These are phyloP conservation scores for Phymorhynchus buccinoides DNA, from an alignment of 1,140 invertebrate species.

Conservation along the genomic window DNA sequence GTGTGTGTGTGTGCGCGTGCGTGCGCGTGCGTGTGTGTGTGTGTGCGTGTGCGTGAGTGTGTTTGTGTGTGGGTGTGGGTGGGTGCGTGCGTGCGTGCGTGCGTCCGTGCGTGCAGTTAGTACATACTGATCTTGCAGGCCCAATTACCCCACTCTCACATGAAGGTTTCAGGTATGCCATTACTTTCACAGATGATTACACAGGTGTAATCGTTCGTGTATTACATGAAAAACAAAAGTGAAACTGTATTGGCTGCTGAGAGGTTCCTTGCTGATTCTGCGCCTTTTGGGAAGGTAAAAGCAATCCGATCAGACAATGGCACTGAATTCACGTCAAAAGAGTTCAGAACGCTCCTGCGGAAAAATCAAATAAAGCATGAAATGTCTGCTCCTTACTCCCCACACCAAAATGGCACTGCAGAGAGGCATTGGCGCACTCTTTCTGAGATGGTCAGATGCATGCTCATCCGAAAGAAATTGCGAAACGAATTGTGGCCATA, in stretches of 20 bases:
- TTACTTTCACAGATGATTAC: background rate
- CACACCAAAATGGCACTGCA: background rate
- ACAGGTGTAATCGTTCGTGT: background rate
- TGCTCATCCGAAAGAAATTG: background rate
- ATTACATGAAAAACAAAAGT: background rate
- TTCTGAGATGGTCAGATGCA: constrained; percentile 7
- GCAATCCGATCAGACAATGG: constrained; percentile 4
- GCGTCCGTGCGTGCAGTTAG: too few relatives aligned
- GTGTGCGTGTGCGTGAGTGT: too few relatives aligned
- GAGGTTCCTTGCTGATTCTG: constrained; percentile 4
- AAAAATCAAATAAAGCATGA: constrained; percentile 2
- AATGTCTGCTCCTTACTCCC: background rate
- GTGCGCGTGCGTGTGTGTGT: too few relatives aligned
- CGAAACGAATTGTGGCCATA: background rate
- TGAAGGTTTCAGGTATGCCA: background rate
- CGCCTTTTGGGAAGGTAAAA: constrained; percentile 2
- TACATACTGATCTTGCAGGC: background rate
- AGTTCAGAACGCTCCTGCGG: background rate
- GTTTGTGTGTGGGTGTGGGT: too few relatives aligned
- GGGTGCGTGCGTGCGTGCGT: too few relatives aligned
- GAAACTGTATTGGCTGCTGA: background rate
- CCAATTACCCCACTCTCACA: background rate
- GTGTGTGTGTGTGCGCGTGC: too few relatives aligned
- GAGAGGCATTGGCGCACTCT: background rate
- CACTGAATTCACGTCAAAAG: background rate